These are phyloP conservation scores for Nothobranchius furzeri DNA, from an alignment of 2,113 vertebrate genomes.

Conservation along the genomic window DNA sequence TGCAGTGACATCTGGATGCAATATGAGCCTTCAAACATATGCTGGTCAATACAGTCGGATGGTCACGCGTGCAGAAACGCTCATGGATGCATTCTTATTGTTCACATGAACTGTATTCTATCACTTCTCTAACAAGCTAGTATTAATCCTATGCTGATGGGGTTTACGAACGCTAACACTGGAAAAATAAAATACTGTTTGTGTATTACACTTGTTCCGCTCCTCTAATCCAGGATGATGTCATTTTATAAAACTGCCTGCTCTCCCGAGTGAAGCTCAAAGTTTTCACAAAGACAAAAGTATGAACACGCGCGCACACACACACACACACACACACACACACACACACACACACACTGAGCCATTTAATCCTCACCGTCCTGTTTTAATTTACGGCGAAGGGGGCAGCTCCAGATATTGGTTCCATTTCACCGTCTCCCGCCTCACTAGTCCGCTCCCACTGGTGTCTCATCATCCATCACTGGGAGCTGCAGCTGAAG, in stretches of 20 bases:
- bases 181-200: neutral
- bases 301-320: slow-evolving; percentile 2
- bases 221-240: neutral
- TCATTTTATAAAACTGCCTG: slow-evolving; percentile 31
- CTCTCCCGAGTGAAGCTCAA: slow-evolving; percentile 16
- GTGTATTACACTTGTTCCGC: neutral
- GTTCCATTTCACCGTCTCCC: slow-evolving; percentile 63
- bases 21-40: slow-evolving; percentile 76
- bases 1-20: slow-evolving; percentile 81
- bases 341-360: slow-evolving; percentile 1
- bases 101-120: slow-evolving; percentile 28
- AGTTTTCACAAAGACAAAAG: slow-evolving; percentile 40
- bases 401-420: slow-evolving; percentile 63
- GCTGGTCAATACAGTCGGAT: slow-evolving; percentile 55
- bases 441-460: slow-evolving; percentile 49
- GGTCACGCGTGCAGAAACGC: slow-evolving; percentile 47
- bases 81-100: slow-evolving; percentile 20
- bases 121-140: neutral
- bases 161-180: neutral
- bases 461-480: slow-evolving; percentile 78
- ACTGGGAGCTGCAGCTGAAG: slow-evolving; percentile 59
- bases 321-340: too few species aligned
- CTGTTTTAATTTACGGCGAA: slow-evolving; percentile 76
- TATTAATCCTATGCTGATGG: neutral
- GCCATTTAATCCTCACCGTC: slow-evolving; percentile 69